Base-by-base conservation (phyloP, 2,888 invertebrate genomes). In the Seira sanloemensis region DNA sequence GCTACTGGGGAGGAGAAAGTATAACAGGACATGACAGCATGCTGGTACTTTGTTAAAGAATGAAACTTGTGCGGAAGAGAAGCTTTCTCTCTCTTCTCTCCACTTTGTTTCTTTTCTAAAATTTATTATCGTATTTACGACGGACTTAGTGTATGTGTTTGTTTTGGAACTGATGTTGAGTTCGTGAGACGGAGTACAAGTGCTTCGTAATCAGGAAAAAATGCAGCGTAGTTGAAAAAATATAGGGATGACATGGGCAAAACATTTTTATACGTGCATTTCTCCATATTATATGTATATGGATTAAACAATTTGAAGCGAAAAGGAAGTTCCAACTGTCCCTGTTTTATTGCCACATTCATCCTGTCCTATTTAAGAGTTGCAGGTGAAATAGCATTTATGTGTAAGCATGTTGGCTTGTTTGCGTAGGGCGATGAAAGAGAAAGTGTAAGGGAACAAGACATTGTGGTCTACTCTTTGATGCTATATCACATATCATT, bases 121-220 rank as follows among this genome's bases (percentile, higher is more conserved):
- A 58, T 58, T 58, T 58, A 58, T 58, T 58, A 58, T 58, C n/a
- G 58, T 58, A 58, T 18, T 58, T 58, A n/a, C 58, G 9, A n/a
- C 58, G n/a, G 58, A 12, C 58, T 58, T n/a, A 16, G 7, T 58
- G 12, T 69, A 65, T 71, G 69, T 76, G 68, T 81, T 81, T 58
- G 75, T 19, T 65, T 67, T 67, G 79, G 50, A 65, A 78, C 26
- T 54, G 46, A 74, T n/a, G 67, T 58, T 9, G 27, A 24, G 74
- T 74, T 37, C 75, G 75, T 80, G 80, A 80, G 80, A 80, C 58
- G 62, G 80, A n/a, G 68, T 80, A 80, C 80, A 80, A 75, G 79
- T 79, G 79, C 72, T 68, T 73, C 26, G 26, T 72, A 79, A 79
- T 79, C 73, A 67, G 74, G n/a, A n/a, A n/a, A 74, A 50, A 12